Percentiles rank a stretch among this genome's conserved stretches.
Conservation (phyloP, 2,888 invertebrate species). For the Oxyteleia sp. region DNA sequence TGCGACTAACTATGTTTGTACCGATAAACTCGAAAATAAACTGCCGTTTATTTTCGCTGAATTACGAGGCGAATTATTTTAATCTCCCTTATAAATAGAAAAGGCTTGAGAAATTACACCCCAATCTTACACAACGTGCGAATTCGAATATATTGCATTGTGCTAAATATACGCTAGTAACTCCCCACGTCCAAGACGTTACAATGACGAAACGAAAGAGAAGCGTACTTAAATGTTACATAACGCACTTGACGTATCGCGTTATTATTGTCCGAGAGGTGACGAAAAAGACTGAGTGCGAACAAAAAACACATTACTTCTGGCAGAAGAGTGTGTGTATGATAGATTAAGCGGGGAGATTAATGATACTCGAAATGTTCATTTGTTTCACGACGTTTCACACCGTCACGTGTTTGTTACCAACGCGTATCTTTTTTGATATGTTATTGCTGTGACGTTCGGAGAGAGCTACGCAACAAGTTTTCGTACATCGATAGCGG, state of each 20-base stretch:
- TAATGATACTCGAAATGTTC: conserved; percentile 14
- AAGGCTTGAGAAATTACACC: conserved; percentile 39
- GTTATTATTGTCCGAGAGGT: conserved; percentile 32
- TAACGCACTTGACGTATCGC: conserved; percentile 15
- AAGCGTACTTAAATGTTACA: conserved; percentile 29
- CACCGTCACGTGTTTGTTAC: conserved; percentile 2
- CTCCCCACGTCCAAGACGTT: conserved; percentile 14
- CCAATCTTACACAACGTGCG: conserved; percentile 32
- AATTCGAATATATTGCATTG: conserved; percentile 36
- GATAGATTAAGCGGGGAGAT: conserved; percentile 25
- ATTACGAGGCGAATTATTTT: conserved; percentile 44
- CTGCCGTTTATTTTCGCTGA: conserved; percentile 38
- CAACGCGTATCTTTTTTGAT: neutral
- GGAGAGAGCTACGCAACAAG: conserved; percentile 9
- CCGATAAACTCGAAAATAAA: conserved; percentile 23
- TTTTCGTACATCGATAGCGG: neutral
- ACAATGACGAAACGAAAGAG: conserved; percentile 33
- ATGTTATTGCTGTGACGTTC: conserved; percentile 1
- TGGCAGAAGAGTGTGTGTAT: neutral
- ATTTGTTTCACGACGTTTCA: conserved; percentile 10
- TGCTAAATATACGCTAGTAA: conserved; percentile 39
- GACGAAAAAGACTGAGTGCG: conserved; percentile 2
- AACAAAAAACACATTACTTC: conserved; percentile 12
- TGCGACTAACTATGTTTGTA: neutral
- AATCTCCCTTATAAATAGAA: conserved; percentile 50